Base-by-base conservation (phyloP, 2,888 invertebrate genomes). In the Colostygia pectinataria region DNA sequence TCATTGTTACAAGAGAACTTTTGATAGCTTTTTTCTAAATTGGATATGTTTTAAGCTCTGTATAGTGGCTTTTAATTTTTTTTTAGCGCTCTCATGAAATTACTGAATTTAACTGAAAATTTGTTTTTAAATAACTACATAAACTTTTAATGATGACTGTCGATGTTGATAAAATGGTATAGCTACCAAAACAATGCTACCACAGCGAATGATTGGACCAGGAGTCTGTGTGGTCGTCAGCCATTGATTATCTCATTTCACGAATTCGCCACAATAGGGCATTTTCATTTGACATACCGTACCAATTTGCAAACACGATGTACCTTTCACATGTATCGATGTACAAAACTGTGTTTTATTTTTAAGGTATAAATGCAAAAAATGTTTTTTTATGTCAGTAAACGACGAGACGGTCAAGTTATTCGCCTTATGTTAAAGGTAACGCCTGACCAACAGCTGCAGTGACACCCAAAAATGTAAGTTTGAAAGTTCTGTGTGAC, bases 121-220 rank as follows among this genome's bases (percentile, higher is more conserved):
- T n/a, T 7, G 1, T 4, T 31, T 23, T 32, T 13, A 14, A 14
- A 14, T 7, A 29, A 14, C 10, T 8, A 24, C 2, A 14, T 14
- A 6, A 2, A 25, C 25, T 36, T 12, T 7, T 8, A 5, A 12
- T 33, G 4, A 42, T 15, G 12, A 28, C 23, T 29, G 38, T 18
- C n/a, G 6, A 13, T n/a, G 13, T 28, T 23, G 28, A n/a, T 29
- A 13, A 23, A 36, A 36, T 29, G 9, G 36, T 23, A 42, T 64
- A 51, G 57, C 60, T 59, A 58, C 43, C 63, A 62, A 66, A 68
- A 74, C 70, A 74, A 70, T 55, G 48, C 15, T 43, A 69, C 73
- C 72, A 38, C 73, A 68, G 36, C 14, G 42, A 51, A 64, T 55
- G 53, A 63, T 60, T 60, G 55, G 42, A 54, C 43, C 38, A 45